Percentiles rank a stretch among this genome's conserved stretches.
These are phyloP conservation scores for Subanguina moxae DNA, from an alignment of 1,140 invertebrate genomes.

Conservation along the genomic window DNA sequence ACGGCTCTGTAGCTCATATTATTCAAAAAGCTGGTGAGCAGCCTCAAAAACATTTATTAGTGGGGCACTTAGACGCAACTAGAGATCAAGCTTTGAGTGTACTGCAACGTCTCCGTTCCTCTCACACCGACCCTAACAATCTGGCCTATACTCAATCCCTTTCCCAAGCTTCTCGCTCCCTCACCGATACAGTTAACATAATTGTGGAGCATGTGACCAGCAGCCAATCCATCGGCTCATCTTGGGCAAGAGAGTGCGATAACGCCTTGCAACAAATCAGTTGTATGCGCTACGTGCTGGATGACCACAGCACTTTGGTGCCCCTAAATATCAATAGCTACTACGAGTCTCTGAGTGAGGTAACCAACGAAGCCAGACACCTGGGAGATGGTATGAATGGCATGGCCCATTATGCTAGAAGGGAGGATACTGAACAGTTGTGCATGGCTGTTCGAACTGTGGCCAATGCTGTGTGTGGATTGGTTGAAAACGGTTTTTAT, in stretches of 20 bases:
- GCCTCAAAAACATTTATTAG: slow-evolving; percentile 20
- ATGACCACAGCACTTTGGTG: slow-evolving; percentile 72
- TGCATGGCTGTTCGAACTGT: slow-evolving; percentile 78
- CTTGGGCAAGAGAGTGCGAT: slow-evolving; percentile 89
- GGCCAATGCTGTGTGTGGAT: slow-evolving; percentile 78
- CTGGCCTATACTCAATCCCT: slow-evolving; percentile 70
- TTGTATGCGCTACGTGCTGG: slow-evolving; percentile 73
- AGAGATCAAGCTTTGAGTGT: slow-evolving; percentile 81
- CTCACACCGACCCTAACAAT: slow-evolving; percentile 70
- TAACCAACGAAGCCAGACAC: slow-evolving; percentile 84
- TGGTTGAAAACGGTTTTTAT: slow-evolving; percentile 76
- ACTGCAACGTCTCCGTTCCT: slow-evolving; percentile 75
- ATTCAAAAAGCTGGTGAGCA: slow-evolving; percentile 29
- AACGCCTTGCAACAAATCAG: slow-evolving; percentile 89
- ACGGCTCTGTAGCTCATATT: slow-evolving; percentile 36
- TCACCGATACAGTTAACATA: slow-evolving; percentile 44
- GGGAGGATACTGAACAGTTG: slow-evolving; percentile 79
- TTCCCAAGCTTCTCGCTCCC: slow-evolving; percentile 27
- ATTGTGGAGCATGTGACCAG: slow-evolving; percentile 38
- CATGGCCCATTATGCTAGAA: slow-evolving; percentile 84
- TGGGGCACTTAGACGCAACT: slow-evolving; percentile 71
- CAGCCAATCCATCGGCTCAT: slow-evolving; percentile 63
- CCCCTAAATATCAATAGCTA: slow-evolving; percentile 82
- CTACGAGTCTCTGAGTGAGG: slow-evolving; percentile 82
- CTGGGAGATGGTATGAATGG: slow-evolving; percentile 83